A percentile compares a stretch with the other conserved stretches of the same genome.
These are phyloP conservation scores for Plagiodera versicolora DNA, from an alignment of 2,888 invertebrate genomes.

Conservation along the genomic window DNA sequence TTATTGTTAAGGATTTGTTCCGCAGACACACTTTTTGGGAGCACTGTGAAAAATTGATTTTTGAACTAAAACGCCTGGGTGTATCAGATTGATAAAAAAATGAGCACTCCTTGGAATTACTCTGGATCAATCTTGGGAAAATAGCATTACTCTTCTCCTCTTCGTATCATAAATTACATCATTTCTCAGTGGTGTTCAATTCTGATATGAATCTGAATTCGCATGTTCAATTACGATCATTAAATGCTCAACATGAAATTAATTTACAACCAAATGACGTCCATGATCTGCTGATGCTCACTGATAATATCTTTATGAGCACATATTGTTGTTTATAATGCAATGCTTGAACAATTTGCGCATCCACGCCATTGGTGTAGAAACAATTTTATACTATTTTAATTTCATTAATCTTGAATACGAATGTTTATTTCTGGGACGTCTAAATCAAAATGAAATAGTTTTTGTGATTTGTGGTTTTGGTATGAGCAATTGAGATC, in stretches of 20 bases:
- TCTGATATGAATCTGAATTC: neutral
- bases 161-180: neutral
- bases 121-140: neutral
- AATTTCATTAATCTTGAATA: too few species aligned
- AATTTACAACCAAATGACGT: neutral
- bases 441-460: too few species aligned
- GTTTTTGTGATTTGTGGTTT: too few species aligned
- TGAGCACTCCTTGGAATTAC: too few species aligned
- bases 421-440: too few species aligned
- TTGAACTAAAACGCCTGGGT: too few species aligned
- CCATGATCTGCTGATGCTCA: neutral
- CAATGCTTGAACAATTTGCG: neutral
- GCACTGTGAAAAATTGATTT: too few species aligned
- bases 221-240: neutral
- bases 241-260: neutral
- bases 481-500: too few species aligned
- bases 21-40: too few species aligned
- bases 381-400: neutral
- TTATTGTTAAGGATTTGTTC: too few species aligned
- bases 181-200: neutral
- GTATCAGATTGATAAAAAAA: too few species aligned
- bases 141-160: neutral
- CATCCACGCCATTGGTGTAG: neutral
- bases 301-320: neutral
- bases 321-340: neutral